A percentile compares a stretch with the other conserved stretches of the same genome.
phyloP scores from a whole-genome alignment of 2,113 vertebrate genomes.

The Etheostoma spectabile region DNA sequence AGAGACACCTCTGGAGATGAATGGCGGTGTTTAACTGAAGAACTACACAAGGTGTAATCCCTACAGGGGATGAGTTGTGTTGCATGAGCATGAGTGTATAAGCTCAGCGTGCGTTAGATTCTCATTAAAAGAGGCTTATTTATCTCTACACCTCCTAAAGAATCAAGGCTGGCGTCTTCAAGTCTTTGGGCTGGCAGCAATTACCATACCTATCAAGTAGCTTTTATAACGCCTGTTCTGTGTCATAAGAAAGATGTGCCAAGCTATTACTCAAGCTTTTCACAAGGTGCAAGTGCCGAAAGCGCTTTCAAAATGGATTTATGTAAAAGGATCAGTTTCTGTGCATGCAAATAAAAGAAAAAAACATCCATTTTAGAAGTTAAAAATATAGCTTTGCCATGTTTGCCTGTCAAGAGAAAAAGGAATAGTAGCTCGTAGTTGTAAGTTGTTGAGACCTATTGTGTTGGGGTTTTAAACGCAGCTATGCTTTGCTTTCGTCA shows the following conservation, averaged over 20 bases:
- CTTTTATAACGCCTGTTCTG: slow-evolving; percentile 67
- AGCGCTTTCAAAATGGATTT: slow-evolving; percentile 55
- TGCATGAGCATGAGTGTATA: slow-evolving; percentile 57
- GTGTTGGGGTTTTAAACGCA: slow-evolving; percentile 30
- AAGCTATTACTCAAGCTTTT: slow-evolving; percentile 68
- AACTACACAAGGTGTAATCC: slow-evolving; percentile 72
- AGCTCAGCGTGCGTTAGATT: slow-evolving; percentile 72
- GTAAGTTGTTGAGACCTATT: slow-evolving; percentile 42
- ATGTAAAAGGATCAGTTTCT: slow-evolving; percentile 52
- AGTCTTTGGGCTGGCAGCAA: slow-evolving; percentile 73
- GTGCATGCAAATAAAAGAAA: slow-evolving; percentile 1
- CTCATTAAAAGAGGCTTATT: slow-evolving; percentile 81
- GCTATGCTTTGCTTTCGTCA: slow-evolving; percentile 28
- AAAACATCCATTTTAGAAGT: slow-evolving; percentile 44
- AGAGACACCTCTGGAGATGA: slow-evolving; percentile 42
- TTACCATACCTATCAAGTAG: slow-evolving; percentile 77
- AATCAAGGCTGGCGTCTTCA: slow-evolving; percentile 70
- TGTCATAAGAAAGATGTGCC: slow-evolving; percentile 60
- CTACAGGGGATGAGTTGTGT: slow-evolving; percentile 64
- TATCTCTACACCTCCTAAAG: slow-evolving; percentile 73
- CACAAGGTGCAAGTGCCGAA: slow-evolving; percentile 50
- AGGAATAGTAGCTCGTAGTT: neutral
- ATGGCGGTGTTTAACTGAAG: slow-evolving; percentile 52
- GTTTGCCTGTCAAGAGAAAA: slow-evolving; percentile 28
- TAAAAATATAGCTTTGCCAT: slow-evolving; percentile 56